Base-by-base conservation (phyloP, 35 echinoderm and acorn worm species). In the Chiridota heheva region DNA sequence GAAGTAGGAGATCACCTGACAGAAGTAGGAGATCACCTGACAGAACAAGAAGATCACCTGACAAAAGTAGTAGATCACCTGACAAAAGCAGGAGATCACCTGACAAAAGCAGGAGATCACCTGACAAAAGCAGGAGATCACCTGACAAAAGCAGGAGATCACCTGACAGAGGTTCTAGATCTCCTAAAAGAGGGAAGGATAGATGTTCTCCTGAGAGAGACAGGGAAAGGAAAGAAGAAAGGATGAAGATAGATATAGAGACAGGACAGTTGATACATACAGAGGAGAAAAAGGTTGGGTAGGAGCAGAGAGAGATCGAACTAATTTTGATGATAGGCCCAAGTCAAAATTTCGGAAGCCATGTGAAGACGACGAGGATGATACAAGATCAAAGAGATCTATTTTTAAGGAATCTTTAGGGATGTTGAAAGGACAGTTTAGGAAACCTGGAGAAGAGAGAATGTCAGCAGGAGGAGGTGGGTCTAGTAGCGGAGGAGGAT, bases 361-460 rank as follows among this genome's bases (percentile, higher is more conserved):
- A 44, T 44, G 38, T 20, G 48, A 76, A 30, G 44, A 76, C 72
- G 30, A 25, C 12, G 67, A 71, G 12, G 40, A 28, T 3, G 45
- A 42, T 36, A 55, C 44, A 55, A 49, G 57, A 8, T 30, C 30
- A 53, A 15, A 27, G 4, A 7, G 40, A 26, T 44, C 26, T 26
- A 58, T 13, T 25, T 81, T 81, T 65, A 81, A 22, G 60, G 67
- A 28, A 60, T 64, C n/a, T n/a, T 61, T 78, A 31, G 36, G 53
- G n/a, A 60, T 57, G 24, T 20, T 78, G 75, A 78, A 33, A 62
- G 53, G 33, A 40, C 49, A 78, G 22, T 96, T 96, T 67, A 86
- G 61, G 39, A 96, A 86, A 82, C 92, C 92, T 57, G 82, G 73
- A 24, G 92, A 96, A 31, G 67, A 89, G 18, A 39, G 45, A 36